phyloP scores from a whole-genome alignment of 1,140 invertebrate genomes.

The Neotoxoptera formosana region DNA sequence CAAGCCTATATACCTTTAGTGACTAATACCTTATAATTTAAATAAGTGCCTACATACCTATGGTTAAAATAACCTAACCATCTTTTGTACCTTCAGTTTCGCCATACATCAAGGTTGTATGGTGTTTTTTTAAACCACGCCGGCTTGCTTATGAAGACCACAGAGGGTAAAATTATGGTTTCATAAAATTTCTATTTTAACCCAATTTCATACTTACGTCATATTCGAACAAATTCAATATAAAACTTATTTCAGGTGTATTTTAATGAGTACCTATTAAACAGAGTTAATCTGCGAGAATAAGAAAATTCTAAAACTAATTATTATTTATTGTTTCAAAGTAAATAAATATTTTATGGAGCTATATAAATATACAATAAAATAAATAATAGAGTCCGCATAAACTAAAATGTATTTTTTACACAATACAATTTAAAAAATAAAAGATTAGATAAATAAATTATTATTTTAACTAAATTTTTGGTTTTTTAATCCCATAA shows the following conservation, averaged over 20 bases:
- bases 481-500: not conserved
- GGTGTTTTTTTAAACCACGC: not conserved
- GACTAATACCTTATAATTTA: constrained; percentile 14
- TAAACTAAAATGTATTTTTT: not conserved
- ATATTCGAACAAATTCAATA: not conserved
- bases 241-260: not conserved
- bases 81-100: constrained; percentile 2
- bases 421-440: not conserved
- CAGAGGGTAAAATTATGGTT: constrained; percentile 26
- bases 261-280: not conserved
- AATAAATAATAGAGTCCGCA: not conserved
- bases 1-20: not conserved
- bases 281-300: not conserved
- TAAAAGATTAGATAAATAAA: not conserved
- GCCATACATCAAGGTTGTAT: not conserved
- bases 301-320: not conserved
- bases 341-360: not conserved
- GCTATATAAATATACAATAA: not conserved
- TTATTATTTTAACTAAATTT: not conserved
- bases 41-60: not conserved
- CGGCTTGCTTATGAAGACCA: not conserved
- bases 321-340: not conserved
- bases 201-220: constrained; percentile 11
- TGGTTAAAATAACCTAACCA: not conserved
- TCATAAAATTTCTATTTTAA: not conserved